Evolutionary conservation across 37 sponge, comb jelly and placozoan genomes (phyloP), one percentile per base, ranked within the genome.

Genomic region (Bolinopsis microptera): DNA sequence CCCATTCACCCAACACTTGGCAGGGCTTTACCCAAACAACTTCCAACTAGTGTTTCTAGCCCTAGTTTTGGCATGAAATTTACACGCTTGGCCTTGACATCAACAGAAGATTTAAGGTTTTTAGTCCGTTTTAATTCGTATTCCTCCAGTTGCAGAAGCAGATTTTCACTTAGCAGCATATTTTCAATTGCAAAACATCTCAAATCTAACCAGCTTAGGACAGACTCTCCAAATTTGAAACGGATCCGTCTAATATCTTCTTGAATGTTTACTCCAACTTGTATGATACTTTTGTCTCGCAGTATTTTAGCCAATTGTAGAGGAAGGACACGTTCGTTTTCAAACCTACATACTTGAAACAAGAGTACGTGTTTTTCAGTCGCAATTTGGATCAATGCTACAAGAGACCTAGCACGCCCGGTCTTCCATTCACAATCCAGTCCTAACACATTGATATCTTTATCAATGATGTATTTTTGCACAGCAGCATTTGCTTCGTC

Each of bases 221-320:
- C 74, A 24, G 21, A 22, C 21, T 24, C 26, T n/a, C 74, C 74
- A 70, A 70, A 70, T 26, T 22, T 2, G 74, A 24, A 1, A 24
- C 26, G 16, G 2, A 70, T 8, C 30, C 74, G 25, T 70, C 21
- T 70, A 2, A 22, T n/a, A 70, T 70, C 74, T 26, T 70, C 74
- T 70, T 70, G 24, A 70, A 70, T 70, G 74, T 70, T 70, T 24
- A 70, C 74, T n/a, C 74, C 74, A n/a, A 70, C 74, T 70, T 70
- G 5, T 22, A 70, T 22, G 2, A 70, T n/a, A 26, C 2, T 24
- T 28, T 26, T 8, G 21, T 26, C 28, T 70, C 2, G 1, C 5
- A 70, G 74, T n/a, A 70, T 28, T 3, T 8, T 5, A 70, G 28
- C 28, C 21, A 70, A 26, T 28, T 26, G 24, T 24, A n/a, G 3